A percentile compares a stretch with the other conserved stretches of the same genome.
These are phyloP conservation scores for Ptyas mucosa DNA, from an alignment of 2,113 vertebrate genomes.

Conservation along the genomic window DNA sequence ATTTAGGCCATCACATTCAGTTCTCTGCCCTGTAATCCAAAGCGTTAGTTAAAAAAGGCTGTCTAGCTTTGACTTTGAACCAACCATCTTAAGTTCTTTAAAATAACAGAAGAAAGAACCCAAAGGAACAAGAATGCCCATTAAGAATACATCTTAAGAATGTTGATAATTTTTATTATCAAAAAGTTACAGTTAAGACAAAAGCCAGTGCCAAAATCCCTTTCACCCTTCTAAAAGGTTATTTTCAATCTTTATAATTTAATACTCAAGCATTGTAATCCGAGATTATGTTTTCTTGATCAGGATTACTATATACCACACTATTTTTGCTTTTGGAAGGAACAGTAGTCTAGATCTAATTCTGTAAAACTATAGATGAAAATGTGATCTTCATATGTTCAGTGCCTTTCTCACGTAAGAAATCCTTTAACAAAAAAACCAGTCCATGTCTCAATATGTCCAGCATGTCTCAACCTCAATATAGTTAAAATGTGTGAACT, in stretches of 20 bases:
- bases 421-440: background rate
- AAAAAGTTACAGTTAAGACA: background rate
- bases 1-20: background rate
- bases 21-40: background rate
- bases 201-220: background rate
- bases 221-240: background rate
- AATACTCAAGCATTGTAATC: background rate
- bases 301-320: background rate
- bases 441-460: no score
- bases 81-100: background rate
- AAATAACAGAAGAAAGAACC: background rate
- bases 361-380: background rate
- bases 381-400: background rate
- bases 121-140: background rate
- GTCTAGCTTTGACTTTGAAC: background rate
- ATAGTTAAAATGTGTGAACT: background rate
- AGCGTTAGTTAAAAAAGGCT: background rate
- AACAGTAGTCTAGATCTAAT: background rate
- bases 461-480: background rate
- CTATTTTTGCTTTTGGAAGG: background rate
- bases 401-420: background rate
- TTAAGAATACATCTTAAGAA: background rate
- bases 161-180: background rate
- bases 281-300: background rate
- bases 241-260: background rate